Evolutionary conservation across 2,113 vertebrate genomes (phyloP), one percentile per base, ranked within the genome.

Genomic region (Sus scrofa): DNA sequence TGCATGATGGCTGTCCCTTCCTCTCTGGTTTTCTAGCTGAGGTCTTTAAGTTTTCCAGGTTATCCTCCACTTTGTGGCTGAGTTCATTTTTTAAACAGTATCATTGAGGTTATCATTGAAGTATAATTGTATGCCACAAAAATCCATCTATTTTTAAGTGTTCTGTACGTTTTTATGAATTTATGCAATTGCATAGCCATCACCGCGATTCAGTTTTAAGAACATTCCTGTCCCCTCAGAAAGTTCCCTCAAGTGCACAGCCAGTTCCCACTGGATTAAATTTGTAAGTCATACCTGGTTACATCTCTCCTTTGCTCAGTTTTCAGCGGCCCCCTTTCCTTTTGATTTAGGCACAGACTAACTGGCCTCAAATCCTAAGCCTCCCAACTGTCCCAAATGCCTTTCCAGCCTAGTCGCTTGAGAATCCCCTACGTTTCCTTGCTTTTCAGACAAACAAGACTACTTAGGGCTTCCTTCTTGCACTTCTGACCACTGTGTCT

Each of bases 81-180:
- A 37, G 30, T 26, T 39, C 24, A 20, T 37, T 52, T 52, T 83
- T 54, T 52, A n/a, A 50, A 50, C 13, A 44, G 58, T 16, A 58
- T 75, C 68, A 39, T 37, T 39, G 89, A 92, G 27, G 39, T n/a
- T 16, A 58, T 75, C 68, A 39, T 37, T 39, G 89, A 92, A 22
- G 39, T n/a, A 11, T 73, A 65, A 67, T 73, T n/a, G 10, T 13
- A 37, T 68, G 26, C 52, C 26, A 6, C 52, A 32, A 75, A 86
- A n/a, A 44, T 44, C 44, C 44, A 44, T 44, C 44, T 34, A 78
- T 83, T 75, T 81, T 54, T 22, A 50, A 78, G 22, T 56, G 24
- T 85, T 56, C 6, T 24, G 6, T 54, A 19, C 62, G 7, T 84
- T 44, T 94, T 60, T 79, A 67, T 56, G 79, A 50, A 58, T 84